Evolutionary conservation across 92 coral and sea anemone species (phyloP).

Genomic region (Phenganax subtilis): DNA sequence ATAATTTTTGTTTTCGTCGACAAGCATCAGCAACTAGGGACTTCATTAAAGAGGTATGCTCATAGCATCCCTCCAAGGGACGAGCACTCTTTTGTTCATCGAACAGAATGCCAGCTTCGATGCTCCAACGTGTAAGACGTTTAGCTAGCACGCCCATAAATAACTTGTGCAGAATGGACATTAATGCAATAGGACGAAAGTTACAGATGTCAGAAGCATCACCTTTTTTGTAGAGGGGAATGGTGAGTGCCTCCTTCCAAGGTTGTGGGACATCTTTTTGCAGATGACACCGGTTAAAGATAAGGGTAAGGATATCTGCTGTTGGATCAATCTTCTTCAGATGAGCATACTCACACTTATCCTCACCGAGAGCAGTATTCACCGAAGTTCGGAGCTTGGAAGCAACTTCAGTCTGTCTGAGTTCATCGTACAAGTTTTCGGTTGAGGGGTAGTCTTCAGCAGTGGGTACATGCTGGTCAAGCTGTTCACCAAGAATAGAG

Average conservation of each 20-base stretch:
- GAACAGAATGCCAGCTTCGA: slow-evolving; percentile 28
- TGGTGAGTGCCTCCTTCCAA: slow-evolving; percentile 37
- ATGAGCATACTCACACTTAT: slow-evolving; percentile 18
- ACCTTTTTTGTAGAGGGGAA: slow-evolving; percentile 35
- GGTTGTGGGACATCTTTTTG: slow-evolving; percentile 21
- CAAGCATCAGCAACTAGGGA: slow-evolving; percentile 18
- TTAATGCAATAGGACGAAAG: slow-evolving; percentile 44
- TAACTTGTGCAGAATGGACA: slow-evolving; percentile 31
- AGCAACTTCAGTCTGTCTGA: slow-evolving; percentile 17
- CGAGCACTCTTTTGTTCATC: slow-evolving; percentile 35
- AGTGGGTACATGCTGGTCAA: slow-evolving; percentile 4
- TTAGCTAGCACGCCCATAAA: slow-evolving; percentile 38
- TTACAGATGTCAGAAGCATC: slow-evolving; percentile 17
- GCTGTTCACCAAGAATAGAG: neutral
- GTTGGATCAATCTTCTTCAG: slow-evolving; percentile 22
- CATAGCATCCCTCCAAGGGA: slow-evolving; percentile 28
- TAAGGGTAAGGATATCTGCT: neutral
- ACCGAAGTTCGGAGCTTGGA: slow-evolving; percentile 21
- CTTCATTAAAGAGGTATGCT: slow-evolving; percentile 25
- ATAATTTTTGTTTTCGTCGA: neutral
- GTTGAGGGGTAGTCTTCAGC: slow-evolving; percentile 6
- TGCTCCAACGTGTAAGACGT: slow-evolving; percentile 31
- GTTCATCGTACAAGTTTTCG: neutral
- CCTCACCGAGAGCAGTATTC: slow-evolving; percentile 19
- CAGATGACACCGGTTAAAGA: slow-evolving; percentile 1